Evolutionary conservation across 2,113 vertebrate species (phyloP).

Genomic region (Vidua macroura): DNA sequence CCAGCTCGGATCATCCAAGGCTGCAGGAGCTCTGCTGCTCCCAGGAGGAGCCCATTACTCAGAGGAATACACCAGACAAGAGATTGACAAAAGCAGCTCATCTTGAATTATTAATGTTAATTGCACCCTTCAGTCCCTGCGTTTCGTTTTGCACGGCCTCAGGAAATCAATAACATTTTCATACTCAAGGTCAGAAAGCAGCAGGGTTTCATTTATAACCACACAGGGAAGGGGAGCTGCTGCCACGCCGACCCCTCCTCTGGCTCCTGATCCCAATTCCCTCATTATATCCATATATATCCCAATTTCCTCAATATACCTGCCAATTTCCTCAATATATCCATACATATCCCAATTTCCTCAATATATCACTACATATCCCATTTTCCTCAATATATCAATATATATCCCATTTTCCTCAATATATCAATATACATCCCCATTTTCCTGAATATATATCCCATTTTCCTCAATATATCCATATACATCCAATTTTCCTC

Average conservation of each 20-base stretch:
- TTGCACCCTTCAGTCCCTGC: not conserved
- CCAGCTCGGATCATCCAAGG: rapidly evolving
- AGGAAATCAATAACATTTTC: not conserved
- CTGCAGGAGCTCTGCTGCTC: not conserved
- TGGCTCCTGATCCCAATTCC: not conserved
- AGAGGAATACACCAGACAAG: not conserved
- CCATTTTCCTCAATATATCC: not conserved
- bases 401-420: not conserved
- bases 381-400: no score
- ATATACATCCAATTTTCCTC: no score
- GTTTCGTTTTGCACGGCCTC: rapidly evolving
- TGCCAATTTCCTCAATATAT: not conserved
- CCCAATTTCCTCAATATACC: not conserved
- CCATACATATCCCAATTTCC: no score
- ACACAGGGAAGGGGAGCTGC: not conserved
- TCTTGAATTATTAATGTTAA: conserved; percentile 29
- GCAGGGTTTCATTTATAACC: not conserved
- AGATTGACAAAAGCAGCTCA: not conserved
- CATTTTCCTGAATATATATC: no score
- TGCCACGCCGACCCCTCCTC: rapidly evolving
- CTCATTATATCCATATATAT: not conserved
- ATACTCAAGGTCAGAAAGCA: not conserved
- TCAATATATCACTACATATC: no score
- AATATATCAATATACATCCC: no score
- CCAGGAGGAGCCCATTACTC: not conserved